phyloP scores from a whole-genome alignment of 2,888 invertebrate species.

The Mantis religiosa region DNA sequence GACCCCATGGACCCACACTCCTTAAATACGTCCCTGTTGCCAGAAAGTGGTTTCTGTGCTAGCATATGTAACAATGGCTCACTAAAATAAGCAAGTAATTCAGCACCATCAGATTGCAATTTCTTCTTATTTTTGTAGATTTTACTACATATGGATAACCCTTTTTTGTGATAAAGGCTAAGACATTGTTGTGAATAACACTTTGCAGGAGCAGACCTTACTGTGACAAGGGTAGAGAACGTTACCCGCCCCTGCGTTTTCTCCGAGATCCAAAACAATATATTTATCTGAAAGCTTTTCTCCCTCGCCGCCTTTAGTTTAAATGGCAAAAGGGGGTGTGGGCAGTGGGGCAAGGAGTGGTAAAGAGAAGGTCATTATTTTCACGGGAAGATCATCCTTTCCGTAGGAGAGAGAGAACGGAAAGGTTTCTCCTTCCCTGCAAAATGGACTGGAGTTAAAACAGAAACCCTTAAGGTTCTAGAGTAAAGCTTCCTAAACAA shows the following conservation, averaged over 20 bases:
- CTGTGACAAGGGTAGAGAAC: background rate
- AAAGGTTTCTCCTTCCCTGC: background rate
- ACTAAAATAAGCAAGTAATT: no score
- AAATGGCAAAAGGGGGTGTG: background rate
- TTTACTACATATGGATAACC: no score
- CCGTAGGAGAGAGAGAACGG: background rate
- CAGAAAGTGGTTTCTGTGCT: no score
- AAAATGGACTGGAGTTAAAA: background rate
- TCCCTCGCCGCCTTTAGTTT: background rate
- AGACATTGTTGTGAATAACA: background rate
- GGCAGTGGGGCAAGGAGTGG: background rate
- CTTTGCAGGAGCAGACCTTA: background rate
- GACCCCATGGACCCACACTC: no score
- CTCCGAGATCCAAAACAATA: background rate
- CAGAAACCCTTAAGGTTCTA: background rate
- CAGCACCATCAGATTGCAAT: no score
- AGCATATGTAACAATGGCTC: no score
- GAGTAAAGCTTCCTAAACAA: background rate
- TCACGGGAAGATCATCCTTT: background rate
- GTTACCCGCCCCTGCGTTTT: background rate
- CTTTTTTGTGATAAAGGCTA: background rate
- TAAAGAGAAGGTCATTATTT: background rate
- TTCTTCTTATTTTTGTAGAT: no score
- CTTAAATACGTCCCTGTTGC: no score
- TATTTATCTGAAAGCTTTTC: background rate